Conservation (phyloP, 2,797 vertebrate genomes). For the Staurois parvus region DNA sequence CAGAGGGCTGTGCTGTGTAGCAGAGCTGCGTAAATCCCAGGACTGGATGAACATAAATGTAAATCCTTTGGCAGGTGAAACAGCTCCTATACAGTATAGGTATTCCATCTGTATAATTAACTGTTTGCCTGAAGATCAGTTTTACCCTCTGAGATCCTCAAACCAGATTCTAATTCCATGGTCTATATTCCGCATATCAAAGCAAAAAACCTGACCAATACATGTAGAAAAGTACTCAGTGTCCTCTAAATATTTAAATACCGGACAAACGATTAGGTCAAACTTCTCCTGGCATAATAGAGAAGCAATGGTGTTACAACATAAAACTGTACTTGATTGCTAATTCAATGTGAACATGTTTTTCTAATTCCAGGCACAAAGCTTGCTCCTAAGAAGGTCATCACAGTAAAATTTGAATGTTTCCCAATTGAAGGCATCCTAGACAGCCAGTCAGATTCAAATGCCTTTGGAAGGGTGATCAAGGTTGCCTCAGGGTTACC, state of each 20-base stretch:
- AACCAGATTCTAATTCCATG: background rate
- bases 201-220: background rate
- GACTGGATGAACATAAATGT: too few species aligned
- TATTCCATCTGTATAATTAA: too few species aligned
- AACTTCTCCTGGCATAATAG: constrained; percentile 14
- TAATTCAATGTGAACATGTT: constrained; percentile 1
- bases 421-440: background rate
- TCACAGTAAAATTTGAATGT: constrained; percentile 23
- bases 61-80: too few species aligned
- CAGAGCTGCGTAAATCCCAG: too few species aligned
- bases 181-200: background rate
- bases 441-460: background rate
- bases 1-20: too few species aligned
- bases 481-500: constrained; percentile 33
- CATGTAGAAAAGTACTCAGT: background rate
- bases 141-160: too few species aligned
- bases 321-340: constrained; percentile 4
- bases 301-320: constrained; percentile 6
- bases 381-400: constrained; percentile 22
- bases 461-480: constrained; percentile 17
- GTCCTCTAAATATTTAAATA: constrained; percentile 17
- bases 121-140: too few species aligned
- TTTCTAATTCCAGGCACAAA: constrained; percentile 25
- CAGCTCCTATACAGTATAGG: too few species aligned
- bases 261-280: constrained; percentile 12